These are phyloP conservation scores for Lycaena phlaeas DNA, from an alignment of 2,888 invertebrate species.

Conservation along the genomic window DNA sequence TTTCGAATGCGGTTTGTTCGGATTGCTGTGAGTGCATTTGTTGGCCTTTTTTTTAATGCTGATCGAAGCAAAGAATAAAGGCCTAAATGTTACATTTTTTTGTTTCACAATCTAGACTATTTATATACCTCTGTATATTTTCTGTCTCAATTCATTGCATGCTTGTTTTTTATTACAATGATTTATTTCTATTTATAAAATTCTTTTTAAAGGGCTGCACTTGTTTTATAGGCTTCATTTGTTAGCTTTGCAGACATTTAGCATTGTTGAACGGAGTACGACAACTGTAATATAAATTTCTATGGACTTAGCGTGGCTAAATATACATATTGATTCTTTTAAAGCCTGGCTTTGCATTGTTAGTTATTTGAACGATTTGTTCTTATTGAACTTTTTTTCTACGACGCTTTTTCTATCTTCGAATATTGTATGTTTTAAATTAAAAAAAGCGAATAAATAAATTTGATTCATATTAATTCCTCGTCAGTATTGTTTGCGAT, in stretches of 20 bases:
- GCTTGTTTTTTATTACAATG: slow-evolving; percentile 2
- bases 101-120: slow-evolving; percentile 13
- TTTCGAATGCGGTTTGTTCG: slow-evolving; percentile 63
- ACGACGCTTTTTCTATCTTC: too few relatives aligned
- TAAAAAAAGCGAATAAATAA: too few relatives aligned
- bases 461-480: too few relatives aligned
- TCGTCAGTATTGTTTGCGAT: too few relatives aligned
- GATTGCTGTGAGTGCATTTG: slow-evolving; percentile 38
- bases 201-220: neutral
- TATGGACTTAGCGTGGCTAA: too few relatives aligned
- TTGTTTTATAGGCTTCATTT: neutral
- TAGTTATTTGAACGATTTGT: too few relatives aligned
- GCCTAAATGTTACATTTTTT: slow-evolving; percentile 18
- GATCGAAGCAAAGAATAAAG: slow-evolving; percentile 33
- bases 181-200: slow-evolving; percentile 4
- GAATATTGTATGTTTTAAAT: too few relatives aligned
- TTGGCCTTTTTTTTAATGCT: slow-evolving; percentile 29
- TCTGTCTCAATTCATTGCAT: neutral
- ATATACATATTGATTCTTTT: too few relatives aligned
- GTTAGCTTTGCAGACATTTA: neutral
- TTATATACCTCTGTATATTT: slow-evolving; percentile 11
- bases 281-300: too few relatives aligned
- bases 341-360: too few relatives aligned
- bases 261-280: too few relatives aligned
- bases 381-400: too few relatives aligned